Evolutionary conservation across 2,888 invertebrate species (phyloP).

Genomic region (Pemphredon lugubris): DNA sequence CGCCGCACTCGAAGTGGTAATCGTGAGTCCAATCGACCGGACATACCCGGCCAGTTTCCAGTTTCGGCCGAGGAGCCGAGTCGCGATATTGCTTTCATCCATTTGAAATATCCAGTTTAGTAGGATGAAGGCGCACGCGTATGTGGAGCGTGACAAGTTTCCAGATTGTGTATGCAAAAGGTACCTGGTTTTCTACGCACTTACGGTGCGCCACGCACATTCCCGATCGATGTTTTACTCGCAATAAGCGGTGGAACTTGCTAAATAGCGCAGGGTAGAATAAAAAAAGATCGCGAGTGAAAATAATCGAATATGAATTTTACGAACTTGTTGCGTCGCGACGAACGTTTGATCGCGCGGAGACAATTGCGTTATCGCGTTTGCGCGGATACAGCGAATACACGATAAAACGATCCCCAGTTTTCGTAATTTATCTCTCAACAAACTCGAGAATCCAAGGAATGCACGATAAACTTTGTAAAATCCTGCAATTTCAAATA

Average conservation of each 20-base stretch:
- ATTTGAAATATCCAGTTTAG: constrained; percentile 69
- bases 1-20: background rate
- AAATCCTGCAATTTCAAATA: too few species aligned
- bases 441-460: too few species aligned
- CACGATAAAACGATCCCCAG: too few species aligned
- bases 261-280: background rate
- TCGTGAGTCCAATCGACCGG: constrained; percentile 2
- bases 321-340: constrained; percentile 2
- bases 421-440: too few species aligned
- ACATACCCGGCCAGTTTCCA: constrained; percentile 42
- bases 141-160: constrained; percentile 70
- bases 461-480: too few species aligned
- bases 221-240: background rate
- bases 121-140: constrained; percentile 67
- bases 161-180: constrained; percentile 63
- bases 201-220: constrained; percentile 27
- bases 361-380: constrained; percentile 8
- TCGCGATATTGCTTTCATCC: constrained; percentile 57
- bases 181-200: constrained; percentile 56
- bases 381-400: too few species aligned
- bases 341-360: background rate
- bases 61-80: constrained; percentile 37
- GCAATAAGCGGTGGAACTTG: too few species aligned
- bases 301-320: background rate
- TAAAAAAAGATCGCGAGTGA: background rate